These are phyloP conservation scores for Tenualosa ilisha DNA, from an alignment of 2,797 vertebrate species.

Conservation along the genomic window DNA sequence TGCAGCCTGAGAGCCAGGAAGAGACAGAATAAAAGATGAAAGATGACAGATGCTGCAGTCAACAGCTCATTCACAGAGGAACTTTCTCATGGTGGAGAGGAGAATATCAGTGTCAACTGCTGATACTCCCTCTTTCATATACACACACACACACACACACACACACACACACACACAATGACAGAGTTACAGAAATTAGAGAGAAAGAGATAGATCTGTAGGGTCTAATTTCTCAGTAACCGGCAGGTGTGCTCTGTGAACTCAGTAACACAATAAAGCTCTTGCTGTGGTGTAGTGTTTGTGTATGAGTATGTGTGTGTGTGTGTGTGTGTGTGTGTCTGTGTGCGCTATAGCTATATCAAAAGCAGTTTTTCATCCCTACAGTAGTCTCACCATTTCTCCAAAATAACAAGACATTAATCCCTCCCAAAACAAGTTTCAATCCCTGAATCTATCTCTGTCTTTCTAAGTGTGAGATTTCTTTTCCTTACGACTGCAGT, in stretches of 20 bases:
- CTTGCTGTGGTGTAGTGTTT: not conserved
- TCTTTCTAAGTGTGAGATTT: no score
- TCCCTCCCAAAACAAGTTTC: not conserved
- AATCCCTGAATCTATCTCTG: not conserved
- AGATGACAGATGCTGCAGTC: conserved; percentile 33
- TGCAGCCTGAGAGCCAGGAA: conserved; percentile 1
- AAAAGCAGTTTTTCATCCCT: no score
- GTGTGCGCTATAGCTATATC: not conserved
- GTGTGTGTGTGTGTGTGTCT: not conserved
- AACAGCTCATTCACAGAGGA: conserved; percentile 54
- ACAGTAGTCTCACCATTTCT: not conserved
- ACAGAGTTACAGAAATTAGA: not conserved
- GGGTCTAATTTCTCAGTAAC: conserved; percentile 10
- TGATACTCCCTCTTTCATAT: not conserved
- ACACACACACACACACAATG: no score
- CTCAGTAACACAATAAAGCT: not conserved
- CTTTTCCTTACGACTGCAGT: no score
- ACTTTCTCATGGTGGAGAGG: conserved; percentile 60
- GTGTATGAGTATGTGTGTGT: not conserved
- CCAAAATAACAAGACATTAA: not conserved
- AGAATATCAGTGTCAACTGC: conserved; percentile 65
- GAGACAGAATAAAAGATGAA: conserved; percentile 40
- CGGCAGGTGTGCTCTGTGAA: conserved; percentile 33
- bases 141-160: not conserved
- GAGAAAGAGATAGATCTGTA: not conserved